Percentiles rank a stretch among this genome's conserved stretches.
These are phyloP conservation scores for Toxostoma redivivum DNA, from an alignment of 2,113 vertebrate species.

Conservation along the genomic window DNA sequence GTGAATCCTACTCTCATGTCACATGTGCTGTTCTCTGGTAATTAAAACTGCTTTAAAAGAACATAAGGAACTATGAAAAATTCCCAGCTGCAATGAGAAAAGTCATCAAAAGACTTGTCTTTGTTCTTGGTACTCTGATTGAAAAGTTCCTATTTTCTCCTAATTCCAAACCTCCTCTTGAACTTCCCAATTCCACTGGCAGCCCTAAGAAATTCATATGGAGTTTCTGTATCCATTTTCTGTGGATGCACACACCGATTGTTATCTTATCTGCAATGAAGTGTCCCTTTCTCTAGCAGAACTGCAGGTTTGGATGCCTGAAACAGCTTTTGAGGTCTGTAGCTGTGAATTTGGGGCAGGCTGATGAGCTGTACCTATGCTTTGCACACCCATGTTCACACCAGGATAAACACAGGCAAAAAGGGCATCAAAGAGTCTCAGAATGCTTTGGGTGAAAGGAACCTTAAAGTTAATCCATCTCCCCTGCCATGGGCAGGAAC, in stretches of 20 bases:
- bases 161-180: background rate
- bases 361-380: background rate
- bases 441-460: background rate
- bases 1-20: background rate
- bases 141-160: background rate
- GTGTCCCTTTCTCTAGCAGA: background rate
- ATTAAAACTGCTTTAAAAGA: background rate
- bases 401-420: background rate
- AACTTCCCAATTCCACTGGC: background rate
- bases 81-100: background rate
- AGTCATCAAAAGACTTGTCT: background rate
- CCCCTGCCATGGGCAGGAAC: background rate
- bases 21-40: background rate
- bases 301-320: background rate
- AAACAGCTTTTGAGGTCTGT: background rate
- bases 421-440: background rate
- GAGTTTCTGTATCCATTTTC: background rate
- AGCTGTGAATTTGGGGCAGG: background rate
- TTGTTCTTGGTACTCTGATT: background rate
- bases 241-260: background rate
- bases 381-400: background rate
- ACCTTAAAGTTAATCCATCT: too few relatives aligned
- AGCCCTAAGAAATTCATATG: background rate
- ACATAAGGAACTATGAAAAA: background rate
- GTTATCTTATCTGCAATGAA: background rate